Percentiles rank a stretch among this genome's conserved stretches.
These are phyloP conservation scores for Entosphenus tridentatus DNA, from an alignment of 2,113 vertebrate genomes.

Conservation along the genomic window DNA sequence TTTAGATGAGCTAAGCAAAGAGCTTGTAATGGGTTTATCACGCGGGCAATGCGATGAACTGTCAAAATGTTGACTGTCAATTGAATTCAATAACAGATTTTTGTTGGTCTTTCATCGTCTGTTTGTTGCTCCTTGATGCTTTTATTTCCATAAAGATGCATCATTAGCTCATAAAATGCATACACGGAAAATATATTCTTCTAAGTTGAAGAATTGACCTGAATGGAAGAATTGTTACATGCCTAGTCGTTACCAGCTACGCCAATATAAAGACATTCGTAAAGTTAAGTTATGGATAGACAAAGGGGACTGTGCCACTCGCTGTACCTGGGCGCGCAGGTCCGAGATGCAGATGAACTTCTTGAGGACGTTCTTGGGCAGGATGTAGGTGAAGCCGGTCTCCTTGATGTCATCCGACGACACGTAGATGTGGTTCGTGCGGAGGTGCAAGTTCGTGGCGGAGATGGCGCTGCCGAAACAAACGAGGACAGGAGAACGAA, in stretches of 20 bases:
- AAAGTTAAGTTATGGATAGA: not conserved
- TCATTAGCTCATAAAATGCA: too few relatives aligned
- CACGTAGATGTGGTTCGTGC: constrained; percentile 96
- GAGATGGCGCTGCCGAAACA: constrained; percentile 55
- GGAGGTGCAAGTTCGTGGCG: constrained; percentile 80
- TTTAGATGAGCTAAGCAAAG: too few relatives aligned
- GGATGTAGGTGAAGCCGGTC: constrained; percentile 89
- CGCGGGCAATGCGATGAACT: too few relatives aligned
- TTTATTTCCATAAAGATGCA: too few relatives aligned
- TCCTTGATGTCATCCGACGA: constrained; percentile 97
- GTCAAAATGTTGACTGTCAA: too few relatives aligned
- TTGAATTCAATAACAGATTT: too few relatives aligned
- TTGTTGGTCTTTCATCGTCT: too few relatives aligned
- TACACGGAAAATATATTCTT: too few relatives aligned
- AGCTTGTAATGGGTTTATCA: too few relatives aligned
- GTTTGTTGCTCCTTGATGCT: too few relatives aligned
- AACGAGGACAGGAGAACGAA: not conserved
- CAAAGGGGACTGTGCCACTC: not conserved
- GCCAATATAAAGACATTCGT: not conserved
- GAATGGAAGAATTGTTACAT: too few relatives aligned
- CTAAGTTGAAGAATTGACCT: too few relatives aligned
- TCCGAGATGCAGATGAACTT: constrained; percentile 99
- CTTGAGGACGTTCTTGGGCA: constrained; percentile 92
- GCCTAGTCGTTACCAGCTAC: not conserved
- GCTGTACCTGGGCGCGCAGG: constrained; percentile 64